Base-by-base conservation (phyloP, 1,140 invertebrate genomes). In the Pseudachorutes palmiensis region DNA sequence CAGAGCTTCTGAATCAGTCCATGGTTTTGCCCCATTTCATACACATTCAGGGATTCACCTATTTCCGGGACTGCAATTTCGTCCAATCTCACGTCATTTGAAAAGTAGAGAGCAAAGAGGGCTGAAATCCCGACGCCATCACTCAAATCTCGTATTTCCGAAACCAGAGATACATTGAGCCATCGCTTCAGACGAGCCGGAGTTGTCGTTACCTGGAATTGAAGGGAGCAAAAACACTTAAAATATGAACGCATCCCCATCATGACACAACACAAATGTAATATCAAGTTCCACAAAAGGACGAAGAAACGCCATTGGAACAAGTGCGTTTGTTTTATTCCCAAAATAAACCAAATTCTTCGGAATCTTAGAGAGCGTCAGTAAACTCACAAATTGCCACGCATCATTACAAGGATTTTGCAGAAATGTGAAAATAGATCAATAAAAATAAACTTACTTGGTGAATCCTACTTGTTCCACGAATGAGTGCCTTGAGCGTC, bases 121-220 rank as follows among this genome's bases (percentile, higher is more conserved):
- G 69, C 64, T 36, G 69, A 73, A 41, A 73, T 68, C 24, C 72
- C 72, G 19, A 73, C 64, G 1, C 72, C 72, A 58, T 73, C 72
- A 59, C 64, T 67, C 1, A 73, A 33, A 32, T 73, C 72, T 29
- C 72, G 72, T 26, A 73, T 66, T 31, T 73, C 72, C 2, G 49
- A 49, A 5, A 71, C 60, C 48, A 68, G 62, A 2, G 67, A 64
- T 16, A 71, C 57, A 29, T 70, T 28, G 14, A 71, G 41, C 72
- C 72, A 73, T 19, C 72, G 72, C 16, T 57, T 55, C 36, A 19
- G 3, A 64, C 22, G 31, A 51, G 65, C 16, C 62, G 12, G 16
- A 26, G 32, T n/a, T n/a, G n/a, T n/a, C 55, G 55, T 58, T 9
- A 29, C n/a, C n/a, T n/a, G 28, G n/a, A 22, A 24, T 14, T 22